Conservation (phyloP, 2,888 invertebrate genomes). For the Chloroclystis v-ata region DNA sequence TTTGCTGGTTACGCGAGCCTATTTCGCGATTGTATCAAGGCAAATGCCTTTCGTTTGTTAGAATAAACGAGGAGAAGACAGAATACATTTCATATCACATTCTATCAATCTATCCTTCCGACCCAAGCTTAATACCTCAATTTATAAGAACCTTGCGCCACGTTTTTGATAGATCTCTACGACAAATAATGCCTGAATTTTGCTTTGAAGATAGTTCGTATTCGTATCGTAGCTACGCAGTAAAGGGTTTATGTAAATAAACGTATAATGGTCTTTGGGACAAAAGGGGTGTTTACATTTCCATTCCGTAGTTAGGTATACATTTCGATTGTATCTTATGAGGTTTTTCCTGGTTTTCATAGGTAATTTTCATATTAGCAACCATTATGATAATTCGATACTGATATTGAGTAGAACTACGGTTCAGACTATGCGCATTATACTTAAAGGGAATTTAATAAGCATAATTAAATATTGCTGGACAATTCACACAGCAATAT, state of each 20-base stretch:
- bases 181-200: slow-evolving; percentile 25
- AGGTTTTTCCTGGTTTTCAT: slow-evolving; percentile 19
- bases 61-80: slow-evolving; percentile 20
- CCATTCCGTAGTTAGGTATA: slow-evolving; percentile 19
- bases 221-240: slow-evolving; percentile 17
- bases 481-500: too few species aligned
- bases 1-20: background rate
- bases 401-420: slow-evolving; percentile 11
- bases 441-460: background rate
- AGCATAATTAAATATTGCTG: too few species aligned
- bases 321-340: slow-evolving; percentile 30
- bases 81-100: slow-evolving; percentile 29
- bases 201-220: slow-evolving; percentile 23
- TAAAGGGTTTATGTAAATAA: slow-evolving; percentile 28
- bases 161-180: slow-evolving; percentile 26
- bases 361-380: slow-evolving; percentile 5
- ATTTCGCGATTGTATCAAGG: slow-evolving; percentile 12
- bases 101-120: slow-evolving; percentile 30
- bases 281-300: slow-evolving; percentile 29
- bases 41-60: slow-evolving; percentile 17
- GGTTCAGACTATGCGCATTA: too few species aligned
- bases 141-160: slow-evolving; percentile 27
- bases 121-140: slow-evolving; percentile 27
- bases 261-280: slow-evolving; percentile 24
- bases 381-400: slow-evolving; percentile 11